phyloP scores from a whole-genome alignment of 1,140 invertebrate species.

The Ladona fulva region DNA sequence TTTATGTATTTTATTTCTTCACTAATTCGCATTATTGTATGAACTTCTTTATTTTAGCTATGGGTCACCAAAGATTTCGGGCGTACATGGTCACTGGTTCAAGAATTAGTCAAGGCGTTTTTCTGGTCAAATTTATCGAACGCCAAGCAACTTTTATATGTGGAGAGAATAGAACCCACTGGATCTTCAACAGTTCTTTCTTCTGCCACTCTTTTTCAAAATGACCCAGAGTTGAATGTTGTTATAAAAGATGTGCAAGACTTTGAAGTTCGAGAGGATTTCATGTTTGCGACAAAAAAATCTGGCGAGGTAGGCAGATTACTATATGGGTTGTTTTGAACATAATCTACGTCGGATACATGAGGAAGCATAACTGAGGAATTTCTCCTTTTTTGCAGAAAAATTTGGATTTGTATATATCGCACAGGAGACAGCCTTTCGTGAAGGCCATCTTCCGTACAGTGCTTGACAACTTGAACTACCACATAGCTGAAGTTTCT shows the following conservation, averaged over 20 bases:
- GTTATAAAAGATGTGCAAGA: constrained; percentile 63
- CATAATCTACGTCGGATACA: too few species aligned
- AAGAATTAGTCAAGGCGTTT: constrained; percentile 66
- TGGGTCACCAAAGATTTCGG: constrained; percentile 70
- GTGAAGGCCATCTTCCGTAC: constrained; percentile 64
- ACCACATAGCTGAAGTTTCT: constrained; percentile 74
- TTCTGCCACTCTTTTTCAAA: constrained; percentile 37
- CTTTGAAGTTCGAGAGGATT: constrained; percentile 72
- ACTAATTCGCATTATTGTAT: not conserved
- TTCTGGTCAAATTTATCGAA: constrained; percentile 44
- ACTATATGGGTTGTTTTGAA: not conserved
- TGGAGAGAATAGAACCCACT: constrained; percentile 57
- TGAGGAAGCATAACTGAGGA: not conserved
- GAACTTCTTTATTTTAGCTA: constrained; percentile 43
- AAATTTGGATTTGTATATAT: constrained; percentile 66
- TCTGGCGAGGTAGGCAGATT: constrained; percentile 31
- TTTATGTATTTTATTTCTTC: not conserved
- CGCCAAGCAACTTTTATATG: constrained; percentile 45
- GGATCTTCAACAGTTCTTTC: constrained; percentile 51
- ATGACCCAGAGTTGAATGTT: constrained; percentile 34
- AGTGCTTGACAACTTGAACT: constrained; percentile 69
- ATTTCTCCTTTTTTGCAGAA: constrained; percentile 39
- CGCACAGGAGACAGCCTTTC: constrained; percentile 61
- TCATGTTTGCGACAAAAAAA: constrained; percentile 70
- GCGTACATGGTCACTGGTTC: constrained; percentile 52